Evolutionary conservation across 2,113 vertebrate species (phyloP).

Genomic region (Sylvilagus bachmani): DNA sequence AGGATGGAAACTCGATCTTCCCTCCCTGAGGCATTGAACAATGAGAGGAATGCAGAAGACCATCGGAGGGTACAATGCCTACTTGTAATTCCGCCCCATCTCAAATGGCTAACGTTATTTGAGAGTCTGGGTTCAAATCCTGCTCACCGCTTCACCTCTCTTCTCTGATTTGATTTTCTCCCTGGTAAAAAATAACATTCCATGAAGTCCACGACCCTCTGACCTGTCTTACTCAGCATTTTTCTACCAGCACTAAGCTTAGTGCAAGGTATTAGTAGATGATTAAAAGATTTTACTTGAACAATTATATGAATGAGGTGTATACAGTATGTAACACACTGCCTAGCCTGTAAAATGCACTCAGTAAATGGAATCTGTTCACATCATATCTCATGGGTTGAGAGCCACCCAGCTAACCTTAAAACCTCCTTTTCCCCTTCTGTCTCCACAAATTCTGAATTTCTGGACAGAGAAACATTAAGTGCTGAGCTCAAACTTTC

Average conservation of each 20-base stretch:
- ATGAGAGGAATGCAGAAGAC: not conserved
- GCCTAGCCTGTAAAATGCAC: not conserved
- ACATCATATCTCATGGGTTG: not conserved
- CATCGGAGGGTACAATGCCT: not conserved
- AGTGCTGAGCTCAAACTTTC: conserved; percentile 24
- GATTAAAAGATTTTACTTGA: not conserved
- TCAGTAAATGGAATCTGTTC: not conserved
- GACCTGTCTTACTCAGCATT: not conserved
- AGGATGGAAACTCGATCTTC: not conserved
- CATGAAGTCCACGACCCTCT: not conserved
- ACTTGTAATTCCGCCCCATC: not conserved
- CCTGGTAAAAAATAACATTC: not conserved
- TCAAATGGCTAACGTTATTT: not conserved
- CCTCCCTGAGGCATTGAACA: not conserved
- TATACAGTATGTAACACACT: not conserved
- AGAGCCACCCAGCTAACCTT: not conserved
- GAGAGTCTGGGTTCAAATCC: not conserved
- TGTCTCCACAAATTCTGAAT: not conserved
- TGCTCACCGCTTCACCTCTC: not conserved
- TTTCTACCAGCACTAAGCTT: not conserved
- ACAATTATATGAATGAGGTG: not conserved
- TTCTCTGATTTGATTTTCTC: conserved; percentile 30
- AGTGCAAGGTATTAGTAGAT: not conserved
- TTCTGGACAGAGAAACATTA: conserved; percentile 47
- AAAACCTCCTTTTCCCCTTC: conserved; percentile 27